Evolutionary conservation across 2,113 vertebrate genomes (phyloP).

Genomic region (Megaceryle torquata): DNA sequence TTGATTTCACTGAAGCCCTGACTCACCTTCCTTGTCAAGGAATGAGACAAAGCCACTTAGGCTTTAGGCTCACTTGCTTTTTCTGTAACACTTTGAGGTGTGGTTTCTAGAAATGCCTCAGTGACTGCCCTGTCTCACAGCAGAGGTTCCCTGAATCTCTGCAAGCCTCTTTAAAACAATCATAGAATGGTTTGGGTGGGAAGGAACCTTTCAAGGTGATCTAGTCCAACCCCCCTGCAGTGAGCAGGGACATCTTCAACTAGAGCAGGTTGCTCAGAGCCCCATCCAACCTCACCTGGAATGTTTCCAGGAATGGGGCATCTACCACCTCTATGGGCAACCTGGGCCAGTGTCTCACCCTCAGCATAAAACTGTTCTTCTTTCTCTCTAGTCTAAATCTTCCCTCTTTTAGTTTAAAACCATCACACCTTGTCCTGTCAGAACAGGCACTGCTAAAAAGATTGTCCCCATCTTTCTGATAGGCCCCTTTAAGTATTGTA

Average conservation of each 20-base stretch:
- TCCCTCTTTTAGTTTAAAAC: not conserved
- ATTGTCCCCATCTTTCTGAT: not conserved
- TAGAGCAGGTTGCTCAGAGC: not conserved
- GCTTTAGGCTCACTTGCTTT: not conserved
- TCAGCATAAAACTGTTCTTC: not conserved
- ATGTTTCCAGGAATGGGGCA: not conserved
- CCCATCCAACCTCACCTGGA: not conserved
- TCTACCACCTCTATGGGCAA: not conserved
- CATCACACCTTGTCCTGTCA: not conserved
- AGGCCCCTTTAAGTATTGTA: not conserved
- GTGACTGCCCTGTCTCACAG: not conserved
- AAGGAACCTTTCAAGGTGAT: not conserved
- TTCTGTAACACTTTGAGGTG: not conserved
- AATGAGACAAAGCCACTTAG: not conserved
- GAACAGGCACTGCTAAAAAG: not conserved
- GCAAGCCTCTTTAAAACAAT: not conserved
- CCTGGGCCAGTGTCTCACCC: not conserved
- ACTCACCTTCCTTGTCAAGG: not conserved
- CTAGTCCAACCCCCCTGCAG: not conserved
- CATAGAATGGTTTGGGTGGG: not conserved
- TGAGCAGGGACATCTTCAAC: not conserved
- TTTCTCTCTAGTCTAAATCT: not conserved
- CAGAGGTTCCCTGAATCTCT: not conserved
- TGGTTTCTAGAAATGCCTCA: not conserved
- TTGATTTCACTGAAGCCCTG: not conserved